These are phyloP conservation scores for Tetragnatha montana DNA, from an alignment of 2,888 invertebrate genomes.

Conservation along the genomic window DNA sequence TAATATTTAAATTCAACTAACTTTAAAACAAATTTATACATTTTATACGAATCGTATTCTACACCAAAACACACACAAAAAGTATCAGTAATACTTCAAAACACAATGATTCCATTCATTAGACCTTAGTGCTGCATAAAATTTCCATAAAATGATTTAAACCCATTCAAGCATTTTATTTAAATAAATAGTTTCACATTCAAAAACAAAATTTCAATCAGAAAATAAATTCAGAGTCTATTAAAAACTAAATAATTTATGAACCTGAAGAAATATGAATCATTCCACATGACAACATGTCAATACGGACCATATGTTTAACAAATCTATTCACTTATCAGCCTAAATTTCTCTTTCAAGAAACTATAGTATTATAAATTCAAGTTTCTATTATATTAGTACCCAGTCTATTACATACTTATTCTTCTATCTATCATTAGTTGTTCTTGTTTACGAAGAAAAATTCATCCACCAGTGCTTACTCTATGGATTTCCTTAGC, in stretches of 20 bases:
- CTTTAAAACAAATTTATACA: no score
- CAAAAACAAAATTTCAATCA: neutral
- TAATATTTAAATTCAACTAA: no score
- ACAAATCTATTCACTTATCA: slow-evolving; percentile 11
- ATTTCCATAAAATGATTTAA: neutral
- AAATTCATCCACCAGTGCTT: slow-evolving; percentile 18
- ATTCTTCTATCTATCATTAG: slow-evolving; percentile 30
- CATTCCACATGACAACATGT: neutral
- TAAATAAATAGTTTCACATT: slow-evolving; percentile 1
- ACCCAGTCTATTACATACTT: neutral
- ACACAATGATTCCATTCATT: no score
- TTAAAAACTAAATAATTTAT: neutral
- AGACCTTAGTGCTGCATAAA: no score
- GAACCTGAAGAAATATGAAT: slow-evolving; percentile 11
- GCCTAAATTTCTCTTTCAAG: neutral
- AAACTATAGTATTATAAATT: neutral
- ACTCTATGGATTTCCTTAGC: slow-evolving; percentile 3
- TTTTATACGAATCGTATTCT: neutral
- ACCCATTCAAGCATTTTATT: neutral
- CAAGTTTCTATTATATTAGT: slow-evolving; percentile 15
- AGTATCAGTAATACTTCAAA: neutral
- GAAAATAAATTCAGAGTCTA: neutral
- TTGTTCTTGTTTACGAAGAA: slow-evolving; percentile 35
- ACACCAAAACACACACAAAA: neutral
- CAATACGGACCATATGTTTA: slow-evolving; percentile 15